These are phyloP conservation scores for Callinectes sapidus DNA, from an alignment of 2,888 invertebrate genomes.

Conservation along the genomic window DNA sequence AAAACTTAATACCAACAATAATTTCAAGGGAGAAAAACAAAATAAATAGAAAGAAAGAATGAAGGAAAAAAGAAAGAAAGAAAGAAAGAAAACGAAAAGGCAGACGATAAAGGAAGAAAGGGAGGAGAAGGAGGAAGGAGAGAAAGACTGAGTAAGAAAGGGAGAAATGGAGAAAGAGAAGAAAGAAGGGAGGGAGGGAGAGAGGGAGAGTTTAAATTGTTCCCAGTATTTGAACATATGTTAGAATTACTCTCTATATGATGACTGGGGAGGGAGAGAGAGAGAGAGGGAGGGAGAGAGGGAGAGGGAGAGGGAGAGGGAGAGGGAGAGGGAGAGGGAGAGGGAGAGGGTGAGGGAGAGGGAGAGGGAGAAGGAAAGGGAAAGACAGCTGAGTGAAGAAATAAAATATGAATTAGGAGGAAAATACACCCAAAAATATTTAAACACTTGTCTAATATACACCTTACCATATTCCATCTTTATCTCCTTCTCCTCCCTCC, in stretches of 20 bases:
- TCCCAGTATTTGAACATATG: not conserved
- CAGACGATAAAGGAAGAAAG: not conserved
- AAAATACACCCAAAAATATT: too few relatives aligned
- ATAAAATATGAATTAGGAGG: too few relatives aligned
- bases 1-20: not conserved
- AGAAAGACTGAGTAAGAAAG: not conserved
- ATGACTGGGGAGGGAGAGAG: too few relatives aligned
- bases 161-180: conserved; percentile 10
- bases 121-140: not conserved
- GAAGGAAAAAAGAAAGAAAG: not conserved
- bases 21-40: not conserved
- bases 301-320: too few relatives aligned
- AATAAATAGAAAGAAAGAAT: not conserved
- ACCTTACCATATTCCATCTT: too few relatives aligned
- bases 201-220: not conserved
- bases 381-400: too few relatives aligned
- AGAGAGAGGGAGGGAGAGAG: too few relatives aligned
- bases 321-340: too few relatives aligned
- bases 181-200: not conserved
- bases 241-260: not conserved
- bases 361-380: too few relatives aligned
- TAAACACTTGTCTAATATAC: too few relatives aligned
- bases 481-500: too few relatives aligned
- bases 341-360: too few relatives aligned
- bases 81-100: not conserved